phyloP scores from a whole-genome alignment of 2,888 invertebrate genomes.

The Tetragnatha montana region DNA sequence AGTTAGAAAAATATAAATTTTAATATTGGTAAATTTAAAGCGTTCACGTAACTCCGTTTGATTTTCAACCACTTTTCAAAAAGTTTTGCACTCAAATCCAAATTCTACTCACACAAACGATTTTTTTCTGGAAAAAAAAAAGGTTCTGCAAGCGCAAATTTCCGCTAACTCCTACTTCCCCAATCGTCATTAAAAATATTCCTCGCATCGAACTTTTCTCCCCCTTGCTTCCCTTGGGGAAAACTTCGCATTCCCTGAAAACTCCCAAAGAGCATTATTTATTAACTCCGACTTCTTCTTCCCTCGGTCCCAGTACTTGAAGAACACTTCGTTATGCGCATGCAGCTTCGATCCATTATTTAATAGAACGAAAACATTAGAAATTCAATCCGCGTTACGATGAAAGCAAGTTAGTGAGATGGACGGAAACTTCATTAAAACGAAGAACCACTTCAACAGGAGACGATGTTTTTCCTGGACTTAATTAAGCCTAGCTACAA shows the following conservation, averaged over 20 bases:
- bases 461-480: background rate
- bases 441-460: background rate
- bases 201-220: background rate
- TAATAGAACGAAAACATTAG: constrained; percentile 7
- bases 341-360: constrained; percentile 4
- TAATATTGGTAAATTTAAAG: too few species aligned
- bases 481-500: background rate
- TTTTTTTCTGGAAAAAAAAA: background rate
- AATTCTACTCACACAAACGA: background rate
- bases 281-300: background rate
- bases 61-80: too few species aligned
- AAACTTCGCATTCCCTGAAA: background rate
- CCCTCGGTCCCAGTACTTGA: background rate
- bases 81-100: too few species aligned
- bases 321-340: background rate
- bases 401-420: background rate
- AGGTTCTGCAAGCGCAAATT: background rate
- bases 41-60: too few species aligned
- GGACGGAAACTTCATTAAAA: constrained; percentile 19
- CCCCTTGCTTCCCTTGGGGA: background rate
- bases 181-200: background rate
- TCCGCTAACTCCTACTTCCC: background rate
- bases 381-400: constrained; percentile 2
- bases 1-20: too few species aligned
- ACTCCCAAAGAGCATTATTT: background rate